Percentiles rank a stretch among this genome's conserved stretches.
Evolutionary conservation across 2,888 invertebrate species (phyloP).

Genomic region (Bedellia somnulentella): DNA sequence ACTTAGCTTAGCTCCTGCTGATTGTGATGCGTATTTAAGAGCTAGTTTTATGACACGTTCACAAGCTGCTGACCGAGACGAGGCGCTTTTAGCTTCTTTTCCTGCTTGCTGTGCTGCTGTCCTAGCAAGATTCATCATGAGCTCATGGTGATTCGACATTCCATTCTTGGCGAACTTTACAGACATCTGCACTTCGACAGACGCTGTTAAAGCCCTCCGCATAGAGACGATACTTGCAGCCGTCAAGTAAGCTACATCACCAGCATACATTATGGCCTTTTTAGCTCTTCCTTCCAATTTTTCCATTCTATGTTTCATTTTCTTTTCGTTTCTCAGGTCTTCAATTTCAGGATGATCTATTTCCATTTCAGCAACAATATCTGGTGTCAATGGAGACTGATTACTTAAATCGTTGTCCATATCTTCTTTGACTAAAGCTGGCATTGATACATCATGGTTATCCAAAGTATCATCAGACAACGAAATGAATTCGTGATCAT

Average conservation of each 20-base stretch:
- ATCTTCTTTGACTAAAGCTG: slow-evolving; percentile 37
- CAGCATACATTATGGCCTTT: slow-evolving; percentile 50
- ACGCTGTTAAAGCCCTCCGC: slow-evolving; percentile 45
- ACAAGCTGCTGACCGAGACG: slow-evolving; percentile 42
- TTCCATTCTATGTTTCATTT: slow-evolving; percentile 35
- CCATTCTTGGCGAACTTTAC: slow-evolving; percentile 44
- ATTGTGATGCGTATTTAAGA: slow-evolving; percentile 45
- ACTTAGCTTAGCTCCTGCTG: slow-evolving; percentile 41
- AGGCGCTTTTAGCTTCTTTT: slow-evolving; percentile 46
- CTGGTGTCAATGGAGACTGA: slow-evolving; percentile 27
- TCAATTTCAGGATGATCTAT: too few relatives aligned
- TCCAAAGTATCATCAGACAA: slow-evolving; percentile 22
- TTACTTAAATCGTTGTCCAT: slow-evolving; percentile 29
- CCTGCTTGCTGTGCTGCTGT: slow-evolving; percentile 53
- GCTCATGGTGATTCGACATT: slow-evolving; percentile 46
- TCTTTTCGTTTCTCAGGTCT: too few relatives aligned
- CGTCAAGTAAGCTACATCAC: slow-evolving; percentile 48
- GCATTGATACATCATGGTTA: slow-evolving; percentile 25
- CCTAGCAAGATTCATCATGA: slow-evolving; percentile 54
- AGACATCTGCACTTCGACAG: slow-evolving; percentile 52
- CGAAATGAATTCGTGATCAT: slow-evolving; percentile 21
- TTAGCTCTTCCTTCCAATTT: slow-evolving; percentile 44
- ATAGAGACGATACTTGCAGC: slow-evolving; percentile 50
- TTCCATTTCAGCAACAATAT: slow-evolving; percentile 40
- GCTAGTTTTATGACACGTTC: slow-evolving; percentile 45